These are phyloP conservation scores for Spodoptera frugiperda DNA, from an alignment of 1,140 invertebrate species.

Conservation along the genomic window DNA sequence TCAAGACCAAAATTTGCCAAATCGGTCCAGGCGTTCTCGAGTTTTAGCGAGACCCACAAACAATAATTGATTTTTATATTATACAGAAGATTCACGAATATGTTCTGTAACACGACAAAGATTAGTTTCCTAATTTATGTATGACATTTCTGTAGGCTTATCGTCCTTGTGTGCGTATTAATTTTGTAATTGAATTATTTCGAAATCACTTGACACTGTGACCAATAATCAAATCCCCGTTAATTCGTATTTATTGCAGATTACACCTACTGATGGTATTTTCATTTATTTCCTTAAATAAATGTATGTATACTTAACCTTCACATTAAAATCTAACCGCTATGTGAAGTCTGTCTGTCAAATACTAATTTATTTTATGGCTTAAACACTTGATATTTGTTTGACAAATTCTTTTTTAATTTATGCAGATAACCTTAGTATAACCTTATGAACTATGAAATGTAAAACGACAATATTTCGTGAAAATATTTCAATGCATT, in stretches of 20 bases:
- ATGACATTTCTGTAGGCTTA: not conserved
- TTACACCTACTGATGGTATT: not conserved
- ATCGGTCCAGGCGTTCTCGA: too few species aligned
- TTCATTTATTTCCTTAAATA: not conserved
- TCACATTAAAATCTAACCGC: not conserved
- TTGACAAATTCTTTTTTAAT: too few species aligned
- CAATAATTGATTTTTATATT: too few species aligned
- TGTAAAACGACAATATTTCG: too few species aligned
- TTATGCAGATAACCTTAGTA: too few species aligned
- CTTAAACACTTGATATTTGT: too few species aligned
- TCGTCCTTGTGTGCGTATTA: not conserved
- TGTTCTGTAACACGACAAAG: not conserved
- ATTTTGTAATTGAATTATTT: constrained; percentile 10
- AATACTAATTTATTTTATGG: not conserved
- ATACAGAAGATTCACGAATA: too few species aligned
- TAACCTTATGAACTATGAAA: too few species aligned
- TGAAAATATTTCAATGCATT: too few species aligned
- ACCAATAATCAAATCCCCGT: not conserved
- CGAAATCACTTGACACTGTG: not conserved
- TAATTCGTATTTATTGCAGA: not conserved
- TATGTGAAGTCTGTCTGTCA: not conserved
- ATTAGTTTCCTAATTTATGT: not conserved
- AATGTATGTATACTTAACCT: not conserved
- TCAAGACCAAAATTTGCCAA: too few species aligned
- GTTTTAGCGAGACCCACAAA: too few species aligned